phyloP scores from a whole-genome alignment of 1,140 invertebrate species.

The Lasioglossum albipes region DNA sequence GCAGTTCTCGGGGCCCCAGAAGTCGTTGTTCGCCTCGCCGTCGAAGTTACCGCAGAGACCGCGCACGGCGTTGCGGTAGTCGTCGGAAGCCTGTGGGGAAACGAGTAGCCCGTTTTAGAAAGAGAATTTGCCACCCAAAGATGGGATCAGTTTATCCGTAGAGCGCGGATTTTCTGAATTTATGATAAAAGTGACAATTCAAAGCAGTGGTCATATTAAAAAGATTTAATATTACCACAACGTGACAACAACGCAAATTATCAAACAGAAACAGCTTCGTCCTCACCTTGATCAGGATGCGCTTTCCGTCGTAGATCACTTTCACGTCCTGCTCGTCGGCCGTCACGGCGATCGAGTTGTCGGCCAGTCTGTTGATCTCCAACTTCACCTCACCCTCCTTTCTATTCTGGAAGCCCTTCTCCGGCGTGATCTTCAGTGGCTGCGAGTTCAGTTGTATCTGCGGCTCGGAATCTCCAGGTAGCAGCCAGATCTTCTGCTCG shows the following conservation, averaged over 20 bases:
- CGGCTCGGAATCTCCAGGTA: constrained; percentile 36
- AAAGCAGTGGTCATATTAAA: too few species aligned
- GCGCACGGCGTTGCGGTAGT: constrained; percentile 79
- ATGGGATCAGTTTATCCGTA: too few species aligned
- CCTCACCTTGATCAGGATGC: constrained; percentile 57
- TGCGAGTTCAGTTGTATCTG: constrained; percentile 71
- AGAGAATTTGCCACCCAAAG: too few species aligned
- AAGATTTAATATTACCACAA: too few species aligned
- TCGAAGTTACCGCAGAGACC: constrained; percentile 85
- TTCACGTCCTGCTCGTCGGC: constrained; percentile 78
- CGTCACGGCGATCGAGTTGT: constrained; percentile 79
- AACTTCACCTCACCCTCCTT: constrained; percentile 68
- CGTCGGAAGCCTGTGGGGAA: constrained; percentile 59
- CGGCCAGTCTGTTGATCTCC: constrained; percentile 79
- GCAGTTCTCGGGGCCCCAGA: constrained; percentile 81
- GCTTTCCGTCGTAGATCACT: constrained; percentile 57
- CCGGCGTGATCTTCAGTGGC: constrained; percentile 56
- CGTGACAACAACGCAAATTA: too few species aligned
- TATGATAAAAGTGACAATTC: too few species aligned
- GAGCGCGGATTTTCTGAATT: too few species aligned
- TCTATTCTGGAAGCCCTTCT: constrained; percentile 50
- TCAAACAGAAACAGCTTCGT: too few species aligned
- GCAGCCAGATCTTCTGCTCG: constrained; percentile 57
- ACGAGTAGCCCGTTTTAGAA: too few species aligned
- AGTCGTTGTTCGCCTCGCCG: constrained; percentile 81